Evolutionary conservation across 2,113 vertebrate genomes (phyloP), one percentile per base, ranked within the genome.

Genomic region (Silurus meridionalis): DNA sequence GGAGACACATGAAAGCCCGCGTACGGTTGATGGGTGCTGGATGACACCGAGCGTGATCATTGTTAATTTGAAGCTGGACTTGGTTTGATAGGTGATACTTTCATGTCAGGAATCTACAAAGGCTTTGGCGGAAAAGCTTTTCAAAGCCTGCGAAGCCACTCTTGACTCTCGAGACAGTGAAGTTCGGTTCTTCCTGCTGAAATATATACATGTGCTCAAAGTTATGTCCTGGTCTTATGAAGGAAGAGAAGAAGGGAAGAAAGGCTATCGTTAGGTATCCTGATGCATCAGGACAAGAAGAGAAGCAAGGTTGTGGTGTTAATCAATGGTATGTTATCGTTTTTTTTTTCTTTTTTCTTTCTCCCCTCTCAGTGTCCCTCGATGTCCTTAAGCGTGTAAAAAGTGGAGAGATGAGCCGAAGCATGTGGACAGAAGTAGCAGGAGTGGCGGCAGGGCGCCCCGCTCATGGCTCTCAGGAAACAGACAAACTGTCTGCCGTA

Each of bases 401-500:
- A 84, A 84, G 60, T 13, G 6, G 58, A 61, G 71, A 84, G 82
- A 57, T 81, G 77, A 57, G 37, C 67, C 52, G 37, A 61, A 83
- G 82, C 74, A 52, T 37, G 60, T 25, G 87, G 83, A 85, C 86
- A 79, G 83, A 85, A 67, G 82, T 78, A 58, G 83, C 84, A 74
- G 82, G 63, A 46, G 71, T 89, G 78, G 87, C 84, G 71, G 88
- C 67, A 83, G 75, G 72, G 52, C 82, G 85, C 89, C 37, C 90
- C 89, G 86, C 85, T 83, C 81, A 25, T 9, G 83, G 80, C 85
- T 71, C 89, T 81, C 71, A 88, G 90, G 90, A 91, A 92, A 89
- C 86, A 82, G 91, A 86, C 87, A 80, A 89, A 80, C 92, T 90
- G 91, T 90, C 93, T 92, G 91, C 88, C 78, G 85, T 92, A 94